Conservation (phyloP, 2,797 vertebrate species). For the Sternotherus odoratus region DNA sequence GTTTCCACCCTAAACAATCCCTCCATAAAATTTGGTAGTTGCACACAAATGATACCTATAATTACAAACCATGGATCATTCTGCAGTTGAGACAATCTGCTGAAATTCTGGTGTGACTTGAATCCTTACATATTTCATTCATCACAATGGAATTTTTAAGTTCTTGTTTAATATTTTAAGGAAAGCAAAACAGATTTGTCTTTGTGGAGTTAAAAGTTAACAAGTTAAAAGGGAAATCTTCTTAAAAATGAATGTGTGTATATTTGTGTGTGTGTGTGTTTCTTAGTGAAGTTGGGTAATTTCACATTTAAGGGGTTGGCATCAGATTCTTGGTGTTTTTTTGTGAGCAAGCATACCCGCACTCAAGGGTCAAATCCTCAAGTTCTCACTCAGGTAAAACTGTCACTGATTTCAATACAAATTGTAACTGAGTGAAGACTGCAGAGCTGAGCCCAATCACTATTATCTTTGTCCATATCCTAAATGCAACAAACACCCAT, state of each 20-base stretch:
- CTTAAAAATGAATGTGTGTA: background rate
- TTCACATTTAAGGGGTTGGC: background rate
- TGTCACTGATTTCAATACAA: background rate
- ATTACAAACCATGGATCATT: background rate
- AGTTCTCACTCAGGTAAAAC: background rate
- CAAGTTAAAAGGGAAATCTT: background rate
- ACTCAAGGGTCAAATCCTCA: background rate
- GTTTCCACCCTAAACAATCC: background rate
- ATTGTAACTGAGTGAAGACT: background rate
- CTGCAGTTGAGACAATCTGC: background rate
- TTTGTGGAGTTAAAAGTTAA: background rate
- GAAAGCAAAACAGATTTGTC: background rate
- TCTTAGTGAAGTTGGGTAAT: background rate
- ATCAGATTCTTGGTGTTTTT: background rate
- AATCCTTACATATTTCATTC: background rate
- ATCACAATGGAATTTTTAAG: background rate
- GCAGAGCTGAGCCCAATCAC: background rate
- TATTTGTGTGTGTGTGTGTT: background rate
- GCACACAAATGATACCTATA: background rate
- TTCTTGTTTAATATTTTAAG: background rate
- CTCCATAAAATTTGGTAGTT: background rate
- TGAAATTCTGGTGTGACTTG: background rate
- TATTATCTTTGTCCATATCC: background rate
- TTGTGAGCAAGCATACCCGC: background rate
- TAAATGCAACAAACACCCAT: background rate